Base-by-base conservation (phyloP, 2,113 vertebrate genomes). In the Argyrosomus japonicus region DNA sequence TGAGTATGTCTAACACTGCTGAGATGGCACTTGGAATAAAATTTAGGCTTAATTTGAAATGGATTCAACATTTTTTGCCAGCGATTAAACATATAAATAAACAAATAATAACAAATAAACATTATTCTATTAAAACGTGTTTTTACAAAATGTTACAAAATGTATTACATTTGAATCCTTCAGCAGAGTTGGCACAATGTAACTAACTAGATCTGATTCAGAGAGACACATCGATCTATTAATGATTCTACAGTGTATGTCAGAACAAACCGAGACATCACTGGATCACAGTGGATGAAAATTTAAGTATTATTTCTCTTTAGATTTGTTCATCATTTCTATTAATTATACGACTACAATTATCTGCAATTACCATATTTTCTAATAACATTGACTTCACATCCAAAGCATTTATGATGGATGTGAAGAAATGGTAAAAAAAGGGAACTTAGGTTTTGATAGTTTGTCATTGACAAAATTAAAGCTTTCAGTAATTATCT, bases 41-140 rank as follows among this genome's bases (percentile, higher is more conserved):
- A 10, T 14, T 67, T 57, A 21, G 50, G 25, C 11, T 75, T 60
- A 6, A 29, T 73, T 21, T 47, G n/a, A 64, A 40, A 75, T 64
- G 0, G n/a, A 32, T 58, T 21, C 1, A 64, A 19, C 2, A 18
- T 13, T 50, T 36, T 23, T 53, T 21, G 3, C 14, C 3, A 43
- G 10, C 15, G 45, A 2, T 23, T 11, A 48, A 5, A 53, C 40
- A 25, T 29, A 32, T 11, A 48, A 5, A 53, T n/a, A n/a, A n/a
- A n/a, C n/a, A n/a, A n/a, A n/a, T n/a, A n/a, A n/a, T n/a, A n/a
- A n/a, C n/a, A n/a, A n/a, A 32, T 11, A 48, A 5, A 53, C 40
- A 25, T 29, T n/a, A 21, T 76, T 21, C 12, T 4, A n/a, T 40
- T 36, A 32, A 27, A 21, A 43, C 1, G 8, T 29, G 8, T 53